A percentile compares a stretch with the other conserved stretches of the same genome.
Evolutionary conservation across 1,140 invertebrate genomes (phyloP).

Genomic region (Leptinotarsa texana): DNA sequence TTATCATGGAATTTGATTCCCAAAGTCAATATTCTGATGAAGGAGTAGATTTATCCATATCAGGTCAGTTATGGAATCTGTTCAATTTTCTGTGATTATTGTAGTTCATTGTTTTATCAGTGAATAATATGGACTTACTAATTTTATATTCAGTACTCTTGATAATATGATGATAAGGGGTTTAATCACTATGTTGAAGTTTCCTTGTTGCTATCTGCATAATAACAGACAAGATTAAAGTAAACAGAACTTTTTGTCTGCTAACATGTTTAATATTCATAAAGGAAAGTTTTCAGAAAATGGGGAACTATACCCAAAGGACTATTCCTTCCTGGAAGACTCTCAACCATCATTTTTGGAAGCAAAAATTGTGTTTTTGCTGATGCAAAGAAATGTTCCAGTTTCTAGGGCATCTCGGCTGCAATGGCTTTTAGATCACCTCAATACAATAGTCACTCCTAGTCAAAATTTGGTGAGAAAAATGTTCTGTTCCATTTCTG

Average conservation of each 20-base stretch:
- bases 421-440: slow-evolving; percentile 74
- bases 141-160: neutral
- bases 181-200: slow-evolving; percentile 3
- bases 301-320: slow-evolving; percentile 39
- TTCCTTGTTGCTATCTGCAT: neutral
- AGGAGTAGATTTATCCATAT: slow-evolving; percentile 47
- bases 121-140: neutral
- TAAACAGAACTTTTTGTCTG: neutral
- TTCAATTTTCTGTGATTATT: neutral
- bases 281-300: slow-evolving; percentile 34
- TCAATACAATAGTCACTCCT: slow-evolving; percentile 66
- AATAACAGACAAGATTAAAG: slow-evolving; percentile 2
- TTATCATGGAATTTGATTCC: slow-evolving; percentile 49
- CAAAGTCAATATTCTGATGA: slow-evolving; percentile 49
- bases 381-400: slow-evolving; percentile 75
- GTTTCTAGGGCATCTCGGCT: slow-evolving; percentile 76
- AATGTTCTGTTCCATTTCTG: slow-evolving; percentile 9
- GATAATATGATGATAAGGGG: neutral
- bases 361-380: slow-evolving; percentile 69
- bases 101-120: neutral
- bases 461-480: slow-evolving; percentile 49
- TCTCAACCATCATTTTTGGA: slow-evolving; percentile 58
- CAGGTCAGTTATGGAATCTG: slow-evolving; percentile 37
- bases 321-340: slow-evolving; percentile 43
- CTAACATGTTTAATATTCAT: neutral